Base-by-base conservation (phyloP, 2,797 vertebrate genomes). In the Squalus acanthias region DNA sequence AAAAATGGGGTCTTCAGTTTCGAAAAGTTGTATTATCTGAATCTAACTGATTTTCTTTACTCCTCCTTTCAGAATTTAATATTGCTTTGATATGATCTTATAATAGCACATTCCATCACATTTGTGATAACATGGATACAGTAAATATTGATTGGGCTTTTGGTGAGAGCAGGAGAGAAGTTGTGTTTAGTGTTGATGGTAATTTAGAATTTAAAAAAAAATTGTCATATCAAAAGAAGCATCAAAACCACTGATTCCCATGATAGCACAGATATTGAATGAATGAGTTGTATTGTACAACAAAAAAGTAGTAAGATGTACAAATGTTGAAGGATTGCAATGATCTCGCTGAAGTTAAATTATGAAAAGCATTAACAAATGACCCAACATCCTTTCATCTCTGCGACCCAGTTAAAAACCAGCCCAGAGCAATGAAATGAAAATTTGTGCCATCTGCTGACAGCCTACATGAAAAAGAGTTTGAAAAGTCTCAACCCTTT, bases 401-500 rank as follows among this genome's bases (percentile, higher is more conserved):
- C 4, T 22, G 91, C 39, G 65, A 93, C 65, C 63, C 91, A 93
- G 91, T 46, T 67, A 93, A 24, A 93, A 93, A n/a, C 33, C 65
- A 69, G 65, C 91, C 91, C 91, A 93, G 91, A 46, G 91, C 91
- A 93, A 93, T 93, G 91, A 69, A 93, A 69, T 69, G 63, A 46
- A 93, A 93, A 93, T 93, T 4, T 39, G 91, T 93, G 65, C 91
- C 91, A 69, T 69, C 91, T 93, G 91, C 91, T 93, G 65, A 93
- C 65, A 69, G 69, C 24, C 63, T 69, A 69, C 67, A 93, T 93
- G n/a, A 93, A 85, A 85, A 39, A 65, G 89, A 69, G 91, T 69
- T 67, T 93, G 65, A 24, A 85, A 93, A 93, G 65, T 39, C 65
- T 93, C 91, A 69, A 69, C 91, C 63, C 91, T 46, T 69, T 69